Conservation (phyloP, 2,797 vertebrate species). For the Urophycis tenuis region DNA sequence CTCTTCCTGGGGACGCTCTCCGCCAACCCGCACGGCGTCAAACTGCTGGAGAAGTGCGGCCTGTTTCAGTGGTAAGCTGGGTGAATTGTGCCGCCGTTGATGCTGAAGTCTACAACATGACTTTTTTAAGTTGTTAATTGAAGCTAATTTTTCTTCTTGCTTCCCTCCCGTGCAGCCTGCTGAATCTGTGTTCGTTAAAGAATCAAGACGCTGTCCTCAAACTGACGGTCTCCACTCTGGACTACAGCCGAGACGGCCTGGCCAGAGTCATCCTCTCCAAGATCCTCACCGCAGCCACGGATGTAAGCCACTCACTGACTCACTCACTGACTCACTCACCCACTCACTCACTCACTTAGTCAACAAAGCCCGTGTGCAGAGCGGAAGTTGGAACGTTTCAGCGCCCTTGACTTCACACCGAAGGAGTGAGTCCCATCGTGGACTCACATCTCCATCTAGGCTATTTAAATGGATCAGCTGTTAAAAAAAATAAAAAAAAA, state of each 20-base stretch:
- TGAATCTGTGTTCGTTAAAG: slow-evolving; percentile 95
- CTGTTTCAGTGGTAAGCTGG: slow-evolving; percentile 90
- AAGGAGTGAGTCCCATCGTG: too few relatives aligned
- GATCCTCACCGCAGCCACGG: slow-evolving; percentile 93
- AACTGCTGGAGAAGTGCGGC: slow-evolving; percentile 97
- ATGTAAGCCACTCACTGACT: slow-evolving; percentile 71
- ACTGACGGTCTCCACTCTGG: slow-evolving; percentile 91
- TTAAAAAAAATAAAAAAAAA: too few relatives aligned
- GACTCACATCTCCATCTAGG: too few relatives aligned
- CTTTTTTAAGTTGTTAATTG: slow-evolving; percentile 1
- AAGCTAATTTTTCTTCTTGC: background rate
- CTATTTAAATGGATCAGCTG: too few relatives aligned
- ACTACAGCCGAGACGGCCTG: slow-evolving; percentile 95
- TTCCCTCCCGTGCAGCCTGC: slow-evolving; percentile 72
- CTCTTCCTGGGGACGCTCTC: slow-evolving; percentile 94
- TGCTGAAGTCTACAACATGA: too few relatives aligned
- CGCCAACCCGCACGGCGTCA: slow-evolving; percentile 90
- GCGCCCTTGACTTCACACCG: too few relatives aligned
- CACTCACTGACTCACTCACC: background rate
- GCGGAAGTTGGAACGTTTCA: too few relatives aligned
- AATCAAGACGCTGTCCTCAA: slow-evolving; percentile 97
- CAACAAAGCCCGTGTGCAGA: too few relatives aligned
- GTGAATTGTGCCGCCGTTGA: too few relatives aligned
- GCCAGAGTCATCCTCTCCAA: slow-evolving; percentile 97
- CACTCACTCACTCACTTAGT: background rate